Conservation (phyloP, 2,797 vertebrate genomes). For the Potorous gilbertii region DNA sequence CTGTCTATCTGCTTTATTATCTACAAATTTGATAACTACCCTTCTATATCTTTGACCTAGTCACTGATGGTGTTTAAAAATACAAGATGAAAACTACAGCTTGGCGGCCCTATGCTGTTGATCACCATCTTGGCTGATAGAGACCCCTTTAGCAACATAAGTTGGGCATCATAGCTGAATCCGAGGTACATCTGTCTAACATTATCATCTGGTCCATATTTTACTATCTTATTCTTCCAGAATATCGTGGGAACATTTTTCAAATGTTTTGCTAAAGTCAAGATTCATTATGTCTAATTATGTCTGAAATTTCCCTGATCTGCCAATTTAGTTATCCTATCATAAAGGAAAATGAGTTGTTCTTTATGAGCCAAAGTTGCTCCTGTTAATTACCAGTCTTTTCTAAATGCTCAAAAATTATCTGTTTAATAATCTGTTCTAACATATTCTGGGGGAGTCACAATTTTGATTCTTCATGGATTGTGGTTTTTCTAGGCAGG, state of each 20-base stretch:
- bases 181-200: not conserved
- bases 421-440: not conserved
- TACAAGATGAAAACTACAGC: not conserved
- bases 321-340: not conserved
- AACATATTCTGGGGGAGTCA: not conserved
- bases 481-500: not conserved
- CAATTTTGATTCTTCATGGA: not conserved
- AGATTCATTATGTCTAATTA: not conserved
- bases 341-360: not conserved
- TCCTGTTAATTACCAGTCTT: not conserved
- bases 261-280: not conserved
- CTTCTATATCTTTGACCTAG: not conserved
- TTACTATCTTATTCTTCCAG: not conserved
- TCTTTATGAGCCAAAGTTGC: not conserved
- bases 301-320: conserved; percentile 1
- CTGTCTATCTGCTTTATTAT: not conserved
- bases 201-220: not conserved
- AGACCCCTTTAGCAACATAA: not conserved
- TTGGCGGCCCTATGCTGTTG: not conserved
- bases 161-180: not conserved
- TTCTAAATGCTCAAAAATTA: not conserved
- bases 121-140: not conserved
- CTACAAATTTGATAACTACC: not conserved
- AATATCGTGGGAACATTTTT: not conserved
- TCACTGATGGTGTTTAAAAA: not conserved